phyloP scores from a whole-genome alignment of 2,113 vertebrate species.

The Felis chaus region DNA sequence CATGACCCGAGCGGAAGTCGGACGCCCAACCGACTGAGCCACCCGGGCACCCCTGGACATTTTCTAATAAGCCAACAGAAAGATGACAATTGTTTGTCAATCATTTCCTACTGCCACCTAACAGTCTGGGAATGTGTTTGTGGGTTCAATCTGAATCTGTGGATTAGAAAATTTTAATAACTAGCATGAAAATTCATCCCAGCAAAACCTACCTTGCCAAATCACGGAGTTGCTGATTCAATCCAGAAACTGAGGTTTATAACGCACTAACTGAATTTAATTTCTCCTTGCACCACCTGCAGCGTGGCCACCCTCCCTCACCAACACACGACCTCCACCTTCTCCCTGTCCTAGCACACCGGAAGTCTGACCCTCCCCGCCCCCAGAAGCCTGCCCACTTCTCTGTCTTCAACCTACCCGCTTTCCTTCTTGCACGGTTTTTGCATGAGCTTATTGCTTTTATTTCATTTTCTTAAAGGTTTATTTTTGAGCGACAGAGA shows the following conservation, averaged over 20 bases:
- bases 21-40: no score
- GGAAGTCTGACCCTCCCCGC: fast-evolving
- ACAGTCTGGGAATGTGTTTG: background rate
- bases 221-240: background rate
- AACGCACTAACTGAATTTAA: background rate
- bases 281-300: background rate
- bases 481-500: no score
- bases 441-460: background rate
- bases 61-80: conserved; percentile 29
- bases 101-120: background rate
- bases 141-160: background rate
- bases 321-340: fast-evolving
- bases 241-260: background rate
- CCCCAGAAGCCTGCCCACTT: background rate
- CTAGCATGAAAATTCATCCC: background rate
- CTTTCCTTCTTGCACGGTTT: background rate
- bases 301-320: fast-evolving
- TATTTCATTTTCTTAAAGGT: background rate
- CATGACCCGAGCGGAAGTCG: no score
- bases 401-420: background rate
- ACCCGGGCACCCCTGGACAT: background rate
- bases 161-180: conserved; percentile 37
- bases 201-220: conserved; percentile 1
- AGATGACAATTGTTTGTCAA: background rate
- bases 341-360: background rate